Conservation (phyloP, 1,140 invertebrate genomes). For the Venustaconcha ellipsiformis region DNA sequence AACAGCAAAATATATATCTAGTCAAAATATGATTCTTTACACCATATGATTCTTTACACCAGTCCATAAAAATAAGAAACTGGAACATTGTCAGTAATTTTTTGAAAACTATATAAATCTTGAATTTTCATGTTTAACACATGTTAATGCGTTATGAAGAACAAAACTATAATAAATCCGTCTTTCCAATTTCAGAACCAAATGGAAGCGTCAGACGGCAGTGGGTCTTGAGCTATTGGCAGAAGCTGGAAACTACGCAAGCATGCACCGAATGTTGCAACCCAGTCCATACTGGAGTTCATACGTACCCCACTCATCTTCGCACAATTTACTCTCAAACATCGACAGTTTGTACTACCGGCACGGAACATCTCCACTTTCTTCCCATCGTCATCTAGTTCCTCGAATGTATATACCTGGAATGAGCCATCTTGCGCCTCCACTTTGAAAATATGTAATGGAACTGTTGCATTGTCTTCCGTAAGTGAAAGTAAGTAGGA, state of each 20-base stretch:
- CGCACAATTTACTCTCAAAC: slow-evolving; percentile 1
- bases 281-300: slow-evolving; percentile 74
- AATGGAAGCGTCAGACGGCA: slow-evolving; percentile 98
- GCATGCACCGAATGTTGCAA: slow-evolving; percentile 91
- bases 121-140: no score
- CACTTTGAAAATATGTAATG: neutral
- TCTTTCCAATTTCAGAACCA: slow-evolving; percentile 80
- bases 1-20: no score
- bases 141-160: no score
- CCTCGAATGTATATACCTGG: slow-evolving; percentile 26
- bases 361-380: slow-evolving; percentile 17
- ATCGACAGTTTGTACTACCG: slow-evolving; percentile 30
- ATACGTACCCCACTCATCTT: slow-evolving; percentile 36
- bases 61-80: no score
- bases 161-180: neutral
- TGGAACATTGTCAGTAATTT: no score
- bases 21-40: no score
- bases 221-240: slow-evolving; percentile 94
- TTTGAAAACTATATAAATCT: no score
- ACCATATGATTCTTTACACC: no score
- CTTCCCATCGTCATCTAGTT: slow-evolving; percentile 23
- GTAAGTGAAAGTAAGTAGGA: no score
- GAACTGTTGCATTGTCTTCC: neutral
- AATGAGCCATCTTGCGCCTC: slow-evolving; percentile 18
- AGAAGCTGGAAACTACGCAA: slow-evolving; percentile 95